Evolutionary conservation across 2,113 vertebrate genomes (phyloP).

Genomic region (Zootoca vivipara): DNA sequence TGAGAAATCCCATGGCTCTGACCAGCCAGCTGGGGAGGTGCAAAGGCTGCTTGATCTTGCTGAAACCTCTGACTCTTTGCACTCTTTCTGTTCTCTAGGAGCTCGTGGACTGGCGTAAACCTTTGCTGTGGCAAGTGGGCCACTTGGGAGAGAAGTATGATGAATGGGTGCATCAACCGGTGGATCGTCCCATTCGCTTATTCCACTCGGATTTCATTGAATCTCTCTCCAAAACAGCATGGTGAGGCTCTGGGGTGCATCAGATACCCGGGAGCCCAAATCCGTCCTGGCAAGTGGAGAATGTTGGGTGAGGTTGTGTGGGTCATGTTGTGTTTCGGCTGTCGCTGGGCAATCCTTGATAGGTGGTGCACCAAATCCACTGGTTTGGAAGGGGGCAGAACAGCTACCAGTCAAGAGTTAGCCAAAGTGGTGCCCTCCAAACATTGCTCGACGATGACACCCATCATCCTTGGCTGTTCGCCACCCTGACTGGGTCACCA

Average conservation of each 20-base stretch:
- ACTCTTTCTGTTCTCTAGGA: conserved; percentile 78
- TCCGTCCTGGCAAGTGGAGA: too few relatives aligned
- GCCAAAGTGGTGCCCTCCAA: too few relatives aligned
- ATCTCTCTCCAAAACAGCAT: conserved; percentile 88
- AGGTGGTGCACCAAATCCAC: too few relatives aligned
- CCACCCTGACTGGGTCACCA: too few relatives aligned
- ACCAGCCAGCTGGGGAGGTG: not conserved
- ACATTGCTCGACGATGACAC: too few relatives aligned
- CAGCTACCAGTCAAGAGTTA: too few relatives aligned
- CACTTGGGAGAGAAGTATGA: conserved; percentile 92
- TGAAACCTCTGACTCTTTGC: fast-evolving
- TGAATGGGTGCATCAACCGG: conserved; percentile 95
- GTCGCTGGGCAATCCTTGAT: too few relatives aligned
- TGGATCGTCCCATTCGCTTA: conserved; percentile 91
- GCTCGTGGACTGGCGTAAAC: conserved; percentile 94
- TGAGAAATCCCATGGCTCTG: not conserved
- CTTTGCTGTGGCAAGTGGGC: conserved; percentile 95
- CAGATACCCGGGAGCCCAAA: not conserved
- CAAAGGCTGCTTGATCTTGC: not conserved
- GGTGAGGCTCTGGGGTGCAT: conserved; percentile 74
- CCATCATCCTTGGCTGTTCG: too few relatives aligned
- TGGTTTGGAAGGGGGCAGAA: too few relatives aligned
- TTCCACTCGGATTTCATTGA: conserved; percentile 91
- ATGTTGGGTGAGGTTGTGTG: too few relatives aligned
- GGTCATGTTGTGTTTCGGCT: not conserved